phyloP scores from a whole-genome alignment of 2,888 invertebrate genomes.

The Saturnia japonica region DNA sequence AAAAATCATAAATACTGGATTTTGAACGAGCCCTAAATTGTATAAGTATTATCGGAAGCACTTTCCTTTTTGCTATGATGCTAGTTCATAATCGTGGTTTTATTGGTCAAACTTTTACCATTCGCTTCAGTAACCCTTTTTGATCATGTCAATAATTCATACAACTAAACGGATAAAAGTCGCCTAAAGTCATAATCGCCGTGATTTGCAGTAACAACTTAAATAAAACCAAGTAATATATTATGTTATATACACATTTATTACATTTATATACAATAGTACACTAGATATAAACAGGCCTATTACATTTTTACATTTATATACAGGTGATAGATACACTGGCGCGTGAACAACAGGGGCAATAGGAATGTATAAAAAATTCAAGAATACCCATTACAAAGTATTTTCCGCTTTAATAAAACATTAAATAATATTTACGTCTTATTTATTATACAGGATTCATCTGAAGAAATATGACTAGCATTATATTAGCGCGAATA shows the following conservation, averaged over 20 bases:
- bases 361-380: conserved; percentile 69
- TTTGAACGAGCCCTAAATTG: not conserved
- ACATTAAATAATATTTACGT: not conserved
- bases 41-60: not conserved
- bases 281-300: conserved; percentile 71
- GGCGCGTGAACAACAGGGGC: conserved; percentile 51
- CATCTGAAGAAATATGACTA: conserved; percentile 36
- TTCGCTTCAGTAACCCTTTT: conserved; percentile 19
- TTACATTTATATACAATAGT: conserved; percentile 74
- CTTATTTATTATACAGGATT: not conserved
- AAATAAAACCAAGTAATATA: conserved; percentile 25
- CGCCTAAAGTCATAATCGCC: not conserved
- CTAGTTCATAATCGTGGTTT: conserved; percentile 29
- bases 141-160: conserved; percentile 6
- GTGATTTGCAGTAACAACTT: not conserved
- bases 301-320: conserved; percentile 64
- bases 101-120: conserved; percentile 30
- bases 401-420: not conserved
- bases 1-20: not conserved
- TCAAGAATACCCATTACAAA: conserved; percentile 30
- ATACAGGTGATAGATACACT: conserved; percentile 50
- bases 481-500: conserved; percentile 32
- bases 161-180: conserved; percentile 5
- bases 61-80: conserved; percentile 1
- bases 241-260: conserved; percentile 75